Evolutionary conservation across 64 coral and sea anemone genomes (phyloP).

Genomic region (Montipora sp.): DNA sequence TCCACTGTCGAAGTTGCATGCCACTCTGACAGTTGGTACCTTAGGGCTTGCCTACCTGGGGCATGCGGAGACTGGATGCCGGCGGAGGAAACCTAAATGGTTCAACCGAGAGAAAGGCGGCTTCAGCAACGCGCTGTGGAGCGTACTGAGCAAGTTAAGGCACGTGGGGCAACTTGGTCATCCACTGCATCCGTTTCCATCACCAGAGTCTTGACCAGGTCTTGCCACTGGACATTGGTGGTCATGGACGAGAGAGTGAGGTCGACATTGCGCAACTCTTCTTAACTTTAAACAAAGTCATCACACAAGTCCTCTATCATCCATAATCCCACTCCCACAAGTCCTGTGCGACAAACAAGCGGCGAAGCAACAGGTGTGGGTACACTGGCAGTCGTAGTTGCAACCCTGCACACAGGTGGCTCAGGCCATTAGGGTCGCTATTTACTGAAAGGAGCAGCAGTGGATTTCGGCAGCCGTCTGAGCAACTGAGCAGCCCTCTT

Average conservation of each 20-base stretch:
- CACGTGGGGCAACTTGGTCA: not conserved
- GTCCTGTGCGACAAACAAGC: not conserved
- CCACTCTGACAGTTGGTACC: not conserved
- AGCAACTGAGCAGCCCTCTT: slow-evolving; percentile 68
- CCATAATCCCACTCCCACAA: not conserved
- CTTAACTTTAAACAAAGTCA: slow-evolving; percentile 10
- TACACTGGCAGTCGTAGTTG: slow-evolving; percentile 31
- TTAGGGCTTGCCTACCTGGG: not conserved
- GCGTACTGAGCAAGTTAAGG: not conserved
- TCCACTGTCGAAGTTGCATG: not conserved
- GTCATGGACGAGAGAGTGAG: not conserved
- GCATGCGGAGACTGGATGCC: not conserved
- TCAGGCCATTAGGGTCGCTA: not conserved
- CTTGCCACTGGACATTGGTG: not conserved
- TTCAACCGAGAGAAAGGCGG: not conserved
- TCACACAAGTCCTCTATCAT: not conserved
- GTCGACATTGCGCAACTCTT: not conserved
- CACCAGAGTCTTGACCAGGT: not conserved
- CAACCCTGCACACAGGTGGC: slow-evolving; percentile 44
- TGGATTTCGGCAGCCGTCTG: slow-evolving; percentile 26
- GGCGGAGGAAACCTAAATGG: not conserved
- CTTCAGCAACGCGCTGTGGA: not conserved
- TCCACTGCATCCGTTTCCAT: not conserved
- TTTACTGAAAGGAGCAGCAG: slow-evolving; percentile 26
- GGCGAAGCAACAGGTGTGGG: slow-evolving; percentile 10